A percentile compares a stretch with the other conserved stretches of the same genome.
Conservation (phyloP, 2,113 vertebrate species). For the Chloropsis cyanopogon region DNA sequence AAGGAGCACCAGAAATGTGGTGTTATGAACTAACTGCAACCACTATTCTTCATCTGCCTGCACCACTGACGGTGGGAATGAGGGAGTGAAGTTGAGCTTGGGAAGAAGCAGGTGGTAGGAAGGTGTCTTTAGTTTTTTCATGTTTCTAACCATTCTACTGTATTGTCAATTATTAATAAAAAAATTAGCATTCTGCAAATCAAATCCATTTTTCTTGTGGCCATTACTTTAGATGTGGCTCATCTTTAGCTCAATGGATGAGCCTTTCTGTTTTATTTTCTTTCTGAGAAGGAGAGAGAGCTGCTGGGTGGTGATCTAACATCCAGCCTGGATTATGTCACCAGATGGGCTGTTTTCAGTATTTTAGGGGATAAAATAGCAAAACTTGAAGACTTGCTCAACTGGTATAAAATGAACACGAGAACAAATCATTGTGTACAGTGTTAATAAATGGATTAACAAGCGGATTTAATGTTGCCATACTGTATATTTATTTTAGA, state of each 20-base stretch:
- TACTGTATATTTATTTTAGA: background rate
- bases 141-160: background rate
- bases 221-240: too few relatives aligned
- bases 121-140: background rate
- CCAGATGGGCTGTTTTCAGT: background rate
- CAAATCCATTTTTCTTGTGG: background rate
- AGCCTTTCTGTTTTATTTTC: background rate
- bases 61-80: background rate
- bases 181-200: background rate
- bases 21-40: background rate
- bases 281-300: background rate
- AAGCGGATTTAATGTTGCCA: background rate
- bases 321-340: background rate
- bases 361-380: background rate
- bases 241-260: fast-evolving
- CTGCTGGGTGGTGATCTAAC: background rate
- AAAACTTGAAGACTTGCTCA: background rate
- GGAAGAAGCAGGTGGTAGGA: background rate
- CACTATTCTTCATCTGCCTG: background rate
- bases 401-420: background rate
- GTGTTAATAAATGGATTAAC: background rate
- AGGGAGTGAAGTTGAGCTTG: background rate
- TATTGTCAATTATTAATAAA: background rate
- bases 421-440: background rate
- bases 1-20: background rate